Percentiles rank a stretch among this genome's conserved stretches.
Conservation (phyloP, 2,888 invertebrate species). For the Netelia melanura region DNA sequence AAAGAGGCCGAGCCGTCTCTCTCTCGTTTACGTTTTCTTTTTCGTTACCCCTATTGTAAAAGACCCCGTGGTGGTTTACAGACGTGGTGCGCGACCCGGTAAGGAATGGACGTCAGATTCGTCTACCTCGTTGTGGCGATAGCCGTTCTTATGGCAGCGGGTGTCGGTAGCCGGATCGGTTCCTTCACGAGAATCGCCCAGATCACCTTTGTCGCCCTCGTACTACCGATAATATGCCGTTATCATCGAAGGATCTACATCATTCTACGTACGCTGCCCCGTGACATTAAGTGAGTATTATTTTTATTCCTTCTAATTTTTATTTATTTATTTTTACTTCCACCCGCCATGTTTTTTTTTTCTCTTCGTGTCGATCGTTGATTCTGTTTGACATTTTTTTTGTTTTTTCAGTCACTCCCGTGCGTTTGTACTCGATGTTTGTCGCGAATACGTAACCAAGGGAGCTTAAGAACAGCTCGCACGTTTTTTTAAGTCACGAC, state of each 20-base stretch:
- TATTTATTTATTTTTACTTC: neutral
- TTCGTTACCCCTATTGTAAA: neutral
- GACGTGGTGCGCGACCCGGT: conserved; percentile 68
- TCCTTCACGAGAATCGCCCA: conserved; percentile 78
- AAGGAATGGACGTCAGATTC: conserved; percentile 81
- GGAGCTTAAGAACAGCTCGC: no score
- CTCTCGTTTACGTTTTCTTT: no score
- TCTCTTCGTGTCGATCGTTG: no score
- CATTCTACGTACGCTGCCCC: conserved; percentile 80
- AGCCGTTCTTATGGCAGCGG: conserved; percentile 79
- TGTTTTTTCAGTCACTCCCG: no score
- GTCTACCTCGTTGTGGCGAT: conserved; percentile 78
- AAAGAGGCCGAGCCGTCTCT: no score
- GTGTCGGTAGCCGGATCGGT: conserved; percentile 77
- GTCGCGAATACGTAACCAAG: no score
- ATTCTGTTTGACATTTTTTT: no score
- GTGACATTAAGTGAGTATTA: conserved; percentile 81
- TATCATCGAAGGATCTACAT: conserved; percentile 81
- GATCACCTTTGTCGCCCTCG: conserved; percentile 76
- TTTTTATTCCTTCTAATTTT: conserved; percentile 9
- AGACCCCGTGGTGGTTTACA: conserved; percentile 66
- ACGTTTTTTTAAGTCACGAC: no score
- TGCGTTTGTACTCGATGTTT: no score
- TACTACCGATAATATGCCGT: conserved; percentile 78
- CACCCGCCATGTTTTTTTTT: no score